Base-by-base conservation (phyloP, 2,797 vertebrate species). In the Smutsia gigantea region DNA sequence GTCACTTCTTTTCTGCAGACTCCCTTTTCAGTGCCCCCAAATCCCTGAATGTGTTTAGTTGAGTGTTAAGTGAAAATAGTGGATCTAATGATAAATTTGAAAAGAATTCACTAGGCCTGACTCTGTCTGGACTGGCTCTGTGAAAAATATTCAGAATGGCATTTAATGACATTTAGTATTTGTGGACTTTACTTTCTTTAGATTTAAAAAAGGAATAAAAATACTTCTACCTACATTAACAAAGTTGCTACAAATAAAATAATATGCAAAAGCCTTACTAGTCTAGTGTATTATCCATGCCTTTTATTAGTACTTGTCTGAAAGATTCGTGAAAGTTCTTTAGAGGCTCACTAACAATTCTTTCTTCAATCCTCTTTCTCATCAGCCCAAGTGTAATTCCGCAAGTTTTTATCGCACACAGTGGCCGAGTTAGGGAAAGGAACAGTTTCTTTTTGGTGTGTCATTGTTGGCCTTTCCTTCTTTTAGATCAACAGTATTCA, bases 241-340 rank as follows among this genome's bases (percentile, higher is more conserved):
- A 85, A 42, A 90, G 53, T 85, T 37, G 31, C 31, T 90, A 27
- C n/a, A 55, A 19, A 51, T 82, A 90, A 92, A 92, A 55, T 72
- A 13, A 37, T 87, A 64, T 87, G 75, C 46, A 90, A 87, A 84
- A 87, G 4, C 14, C 19, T 87, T 84, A 29, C 34, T 94, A 87
- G 90, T 69, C 11, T 57, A 78, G 79, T 95, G 31, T 25, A 87
- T 83, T 93, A 39, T 55, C 27, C 34, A 59, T 82, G 25, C 49
- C 57, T 51, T 93, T 78, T 94, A 55, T 61, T 89, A 68, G 83
- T 46, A 59, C 63, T 69, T 92, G 21, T 92, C 29, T 39, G 68
- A 97, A 96, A 90, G 71, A 61, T 81, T 78, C 37, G 39, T 55
- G n/a, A 46, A 94, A 66, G 34, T 90, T 93, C 37, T 83, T 87